Conservation (phyloP, 2,888 invertebrate genomes). For the Polymixis lichenea region DNA sequence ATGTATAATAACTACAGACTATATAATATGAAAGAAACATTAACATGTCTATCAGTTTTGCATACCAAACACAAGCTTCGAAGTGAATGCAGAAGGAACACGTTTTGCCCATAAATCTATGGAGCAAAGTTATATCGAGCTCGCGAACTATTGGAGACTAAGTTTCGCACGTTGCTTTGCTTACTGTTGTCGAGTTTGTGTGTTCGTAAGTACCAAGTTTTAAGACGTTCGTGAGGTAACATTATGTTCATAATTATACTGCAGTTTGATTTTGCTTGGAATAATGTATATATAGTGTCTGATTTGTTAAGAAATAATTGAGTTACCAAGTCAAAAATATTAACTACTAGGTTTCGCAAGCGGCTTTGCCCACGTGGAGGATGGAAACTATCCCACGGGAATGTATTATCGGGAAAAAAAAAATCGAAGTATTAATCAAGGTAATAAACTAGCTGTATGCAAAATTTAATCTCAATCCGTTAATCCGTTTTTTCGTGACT, state of each 20-base stretch:
- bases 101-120: constrained; percentile 74
- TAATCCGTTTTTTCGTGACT: too few species aligned
- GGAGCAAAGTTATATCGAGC: constrained; percentile 69
- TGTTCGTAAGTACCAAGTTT: constrained; percentile 8
- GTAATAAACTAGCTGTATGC: too few species aligned
- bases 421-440: too few species aligned
- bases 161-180: constrained; percentile 43
- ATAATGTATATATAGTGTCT: not conserved
- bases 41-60: constrained; percentile 51
- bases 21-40: constrained; percentile 35
- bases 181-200: constrained; percentile 34
- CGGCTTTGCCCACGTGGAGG: too few species aligned
- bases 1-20: constrained; percentile 4
- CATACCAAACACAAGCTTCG: constrained; percentile 67
- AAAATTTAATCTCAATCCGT: too few species aligned
- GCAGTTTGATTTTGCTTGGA: not conserved
- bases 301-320: not conserved
- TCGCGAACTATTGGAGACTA: constrained; percentile 55
- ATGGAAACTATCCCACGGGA: too few species aligned
- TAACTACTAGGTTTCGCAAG: too few species aligned
- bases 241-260: constrained; percentile 19
- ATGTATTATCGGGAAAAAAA: too few species aligned
- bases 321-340: too few species aligned
- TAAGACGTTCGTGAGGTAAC: constrained; percentile 8
- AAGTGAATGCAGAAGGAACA: constrained; percentile 72